Evolutionary conservation across 2,797 vertebrate species (phyloP), one percentile per base, ranked within the genome.

Genomic region (Nyctalus aviator): DNA sequence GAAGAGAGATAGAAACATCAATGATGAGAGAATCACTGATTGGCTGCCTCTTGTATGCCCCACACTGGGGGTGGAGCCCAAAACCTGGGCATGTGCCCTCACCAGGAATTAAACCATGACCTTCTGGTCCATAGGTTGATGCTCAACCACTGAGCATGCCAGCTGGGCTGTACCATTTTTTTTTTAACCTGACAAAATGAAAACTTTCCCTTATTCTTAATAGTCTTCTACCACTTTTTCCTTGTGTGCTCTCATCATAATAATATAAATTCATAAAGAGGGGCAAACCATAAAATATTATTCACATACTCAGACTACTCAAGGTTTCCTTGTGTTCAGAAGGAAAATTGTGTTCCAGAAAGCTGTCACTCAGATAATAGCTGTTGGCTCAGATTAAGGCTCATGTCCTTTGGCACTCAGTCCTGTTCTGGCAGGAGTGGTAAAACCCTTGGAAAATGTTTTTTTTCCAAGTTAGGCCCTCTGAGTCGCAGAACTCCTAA

Each of bases 401-500:
- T 87, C 50, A 21, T 7, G 53, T 94, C 89, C 84, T 96, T 92
- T 79, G 57, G 72, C 73, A 55, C 41, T 87, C 59, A 46, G 44
- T 91, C 76, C 23, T 87, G 2, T 88, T 83, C 41, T 90, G 50
- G 79, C 32, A 88, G 81, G 41, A 53, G 13, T 57, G 21, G 53
- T 87, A 77, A 95, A 35, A 78, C 94, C 89, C 66, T 84, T 95
- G n/a, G 95, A 93, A 46, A 92, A 57, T 68, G 37, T n/a, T 8
- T 89, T 78, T 93, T 95, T 96, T 95, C 93, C 93, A 91, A 89
- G 84, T 93, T 66, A 95, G 50, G 66, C 64, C 73, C 59, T 94
- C 91, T 91, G 72, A 94, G 41, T 64, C 64, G 57, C 30, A 48
- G 44, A 92, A 18, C n/a, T 93, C 25, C 32, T 55, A 84, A 75